phyloP scores from a whole-genome alignment of 2,113 vertebrate species.

The Xenopus laevis region DNA sequence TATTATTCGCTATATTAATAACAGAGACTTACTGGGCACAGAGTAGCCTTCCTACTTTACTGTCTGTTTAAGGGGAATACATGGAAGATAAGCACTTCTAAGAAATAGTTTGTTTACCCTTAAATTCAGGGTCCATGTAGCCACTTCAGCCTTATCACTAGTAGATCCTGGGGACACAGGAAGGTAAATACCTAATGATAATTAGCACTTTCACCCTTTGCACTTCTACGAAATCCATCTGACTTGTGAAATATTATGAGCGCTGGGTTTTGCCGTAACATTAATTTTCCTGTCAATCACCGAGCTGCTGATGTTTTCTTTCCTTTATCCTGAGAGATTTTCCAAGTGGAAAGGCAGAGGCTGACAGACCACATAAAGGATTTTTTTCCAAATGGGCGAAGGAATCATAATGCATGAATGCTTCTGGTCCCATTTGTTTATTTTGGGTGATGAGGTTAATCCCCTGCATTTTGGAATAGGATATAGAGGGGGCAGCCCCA shows the following conservation, averaged over 20 bases:
- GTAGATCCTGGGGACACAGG: background rate
- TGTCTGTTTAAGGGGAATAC: conserved; percentile 12
- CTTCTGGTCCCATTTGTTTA: conserved; percentile 35
- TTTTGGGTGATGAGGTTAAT: conserved; percentile 36
- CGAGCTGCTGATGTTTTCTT: conserved; percentile 23
- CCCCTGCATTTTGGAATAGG: conserved; percentile 28
- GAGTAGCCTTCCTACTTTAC: too few relatives aligned
- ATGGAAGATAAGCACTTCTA: too few relatives aligned
- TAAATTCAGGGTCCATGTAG: conserved; percentile 16
- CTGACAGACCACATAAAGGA: conserved; percentile 40
- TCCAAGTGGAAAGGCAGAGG: conserved; percentile 36
- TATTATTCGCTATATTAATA: too few relatives aligned
- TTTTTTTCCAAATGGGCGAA: conserved; percentile 32
- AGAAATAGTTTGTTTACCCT: background rate
- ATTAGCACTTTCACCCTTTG: conserved; percentile 33
- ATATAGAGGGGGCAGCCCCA: background rate
- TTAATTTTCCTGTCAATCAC: conserved; percentile 40
- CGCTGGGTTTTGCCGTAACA: conserved; percentile 12
- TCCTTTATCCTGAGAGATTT: conserved; percentile 42
- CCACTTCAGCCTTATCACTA: background rate
- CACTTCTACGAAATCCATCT: conserved; percentile 4
- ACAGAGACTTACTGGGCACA: too few relatives aligned
- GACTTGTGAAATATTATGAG: conserved; percentile 37
- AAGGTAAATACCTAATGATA: conserved; percentile 30
- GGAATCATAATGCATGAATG: conserved; percentile 36